phyloP scores from a whole-genome alignment of 37 sponge, comb jelly and placozoan species.

The Chondrosia reniformis region DNA sequence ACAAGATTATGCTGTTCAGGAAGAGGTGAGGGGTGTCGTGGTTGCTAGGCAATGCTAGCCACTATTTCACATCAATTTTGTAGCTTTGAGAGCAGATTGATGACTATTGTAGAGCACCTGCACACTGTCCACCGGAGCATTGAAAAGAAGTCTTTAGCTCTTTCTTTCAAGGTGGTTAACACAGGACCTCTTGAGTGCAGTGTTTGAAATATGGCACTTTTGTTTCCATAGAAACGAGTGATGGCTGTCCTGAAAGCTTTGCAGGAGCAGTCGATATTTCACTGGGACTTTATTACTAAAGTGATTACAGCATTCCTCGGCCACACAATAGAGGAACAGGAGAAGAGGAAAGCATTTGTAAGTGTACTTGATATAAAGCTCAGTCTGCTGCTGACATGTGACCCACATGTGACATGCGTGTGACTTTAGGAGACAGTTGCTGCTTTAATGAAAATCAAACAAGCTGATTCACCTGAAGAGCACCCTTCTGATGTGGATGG shows the following conservation, averaged over 20 bases:
- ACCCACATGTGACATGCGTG: background rate
- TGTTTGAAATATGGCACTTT: no score
- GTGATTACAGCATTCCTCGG: conserved; percentile 78
- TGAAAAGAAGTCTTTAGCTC: conserved; percentile 61
- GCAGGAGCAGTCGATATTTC: conserved; percentile 76
- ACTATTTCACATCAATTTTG: background rate
- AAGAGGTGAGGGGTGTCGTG: conserved; percentile 55
- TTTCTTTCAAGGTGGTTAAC: conserved; percentile 58
- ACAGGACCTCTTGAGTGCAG: background rate
- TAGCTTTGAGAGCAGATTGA: conserved; percentile 71
- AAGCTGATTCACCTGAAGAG: background rate
- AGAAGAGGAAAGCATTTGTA: conserved; percentile 83
- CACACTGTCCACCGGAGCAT: conserved; percentile 49
- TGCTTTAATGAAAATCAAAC: conserved; percentile 40
- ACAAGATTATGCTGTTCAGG: conserved; percentile 61
- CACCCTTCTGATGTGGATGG: background rate
- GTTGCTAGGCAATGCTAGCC: background rate
- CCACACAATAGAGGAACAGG: conserved; percentile 62
- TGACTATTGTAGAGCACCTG: conserved; percentile 57
- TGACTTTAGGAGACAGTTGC: conserved; percentile 82
- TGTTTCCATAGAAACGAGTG: conserved; percentile 64
- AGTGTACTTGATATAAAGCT: background rate
- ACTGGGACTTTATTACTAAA: conserved; percentile 72
- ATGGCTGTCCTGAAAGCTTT: conserved; percentile 69
- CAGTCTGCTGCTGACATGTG: background rate